Evolutionary conservation across 2,888 invertebrate species (phyloP).

Genomic region (Polydrusus tereticollis): DNA sequence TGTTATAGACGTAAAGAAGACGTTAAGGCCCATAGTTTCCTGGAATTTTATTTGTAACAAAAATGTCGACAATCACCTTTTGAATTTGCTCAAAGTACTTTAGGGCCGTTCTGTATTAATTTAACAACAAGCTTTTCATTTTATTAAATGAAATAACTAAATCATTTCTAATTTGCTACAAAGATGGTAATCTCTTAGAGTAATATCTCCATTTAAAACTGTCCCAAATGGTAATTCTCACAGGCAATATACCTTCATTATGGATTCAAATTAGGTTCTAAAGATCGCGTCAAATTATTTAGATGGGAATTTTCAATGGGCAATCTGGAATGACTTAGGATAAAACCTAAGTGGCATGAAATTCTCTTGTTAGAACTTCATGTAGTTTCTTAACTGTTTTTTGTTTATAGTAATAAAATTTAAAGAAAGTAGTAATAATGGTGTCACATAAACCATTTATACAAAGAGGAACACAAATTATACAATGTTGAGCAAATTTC

Average conservation of each 20-base stretch:
- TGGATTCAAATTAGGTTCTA: slow-evolving; percentile 29
- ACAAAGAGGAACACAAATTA: too few species aligned
- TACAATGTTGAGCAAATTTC: too few species aligned
- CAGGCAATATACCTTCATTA: slow-evolving; percentile 29
- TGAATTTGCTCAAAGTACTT: too few species aligned
- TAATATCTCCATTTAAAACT: background rate
- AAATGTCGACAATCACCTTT: too few species aligned
- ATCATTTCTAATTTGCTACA: background rate
- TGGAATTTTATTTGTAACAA: too few species aligned
- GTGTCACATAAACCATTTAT: too few species aligned
- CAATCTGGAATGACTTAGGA: slow-evolving; percentile 17
- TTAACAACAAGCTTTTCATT: background rate
- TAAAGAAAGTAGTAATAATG: too few species aligned
- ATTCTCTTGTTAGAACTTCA: background rate
- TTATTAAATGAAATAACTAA: background rate
- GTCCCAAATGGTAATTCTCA: background rate
- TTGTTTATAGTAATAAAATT: too few species aligned
- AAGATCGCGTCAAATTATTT: slow-evolving; percentile 34
- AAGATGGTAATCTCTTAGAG: background rate
- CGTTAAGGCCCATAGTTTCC: too few species aligned
- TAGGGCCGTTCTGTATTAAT: too few species aligned
- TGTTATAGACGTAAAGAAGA: too few species aligned
- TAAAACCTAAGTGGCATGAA: background rate
- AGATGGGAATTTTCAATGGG: slow-evolving; percentile 39
- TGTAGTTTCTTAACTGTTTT: background rate